These are phyloP conservation scores for Herpailurus yagouaroundi DNA, from an alignment of 2,113 vertebrate genomes.

Conservation along the genomic window DNA sequence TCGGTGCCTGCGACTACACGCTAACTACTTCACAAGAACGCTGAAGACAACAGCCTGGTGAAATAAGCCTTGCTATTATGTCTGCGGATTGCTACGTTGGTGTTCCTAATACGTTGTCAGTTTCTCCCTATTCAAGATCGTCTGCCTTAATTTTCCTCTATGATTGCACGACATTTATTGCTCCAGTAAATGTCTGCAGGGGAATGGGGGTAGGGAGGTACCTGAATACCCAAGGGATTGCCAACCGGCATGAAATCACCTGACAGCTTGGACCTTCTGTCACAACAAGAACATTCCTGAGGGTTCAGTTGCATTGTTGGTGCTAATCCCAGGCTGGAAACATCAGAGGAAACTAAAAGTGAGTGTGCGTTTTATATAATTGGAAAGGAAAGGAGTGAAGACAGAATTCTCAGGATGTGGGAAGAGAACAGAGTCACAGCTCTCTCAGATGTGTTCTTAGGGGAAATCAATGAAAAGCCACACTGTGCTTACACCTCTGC, in stretches of 20 bases:
- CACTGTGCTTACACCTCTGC: neutral
- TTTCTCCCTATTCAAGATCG: slow-evolving; percentile 74
- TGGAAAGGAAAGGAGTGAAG: slow-evolving; percentile 42
- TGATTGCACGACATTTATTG: slow-evolving; percentile 83
- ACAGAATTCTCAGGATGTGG: slow-evolving; percentile 38
- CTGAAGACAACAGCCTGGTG: slow-evolving; percentile 20
- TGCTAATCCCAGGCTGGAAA: slow-evolving; percentile 67
- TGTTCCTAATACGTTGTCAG: slow-evolving; percentile 42
- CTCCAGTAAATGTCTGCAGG: slow-evolving; percentile 82
- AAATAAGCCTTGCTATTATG: slow-evolving; percentile 60
- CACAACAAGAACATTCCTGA: slow-evolving; percentile 79
- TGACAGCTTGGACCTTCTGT: slow-evolving; percentile 67
- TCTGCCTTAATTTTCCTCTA: slow-evolving; percentile 83
- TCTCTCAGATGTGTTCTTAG: neutral
- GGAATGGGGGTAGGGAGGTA: slow-evolving; percentile 34
- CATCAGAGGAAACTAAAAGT: slow-evolving; percentile 33
- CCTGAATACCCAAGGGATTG: slow-evolving; percentile 57
- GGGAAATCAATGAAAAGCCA: slow-evolving; percentile 42
- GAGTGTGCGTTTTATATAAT: neutral
- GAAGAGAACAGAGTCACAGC: neutral
- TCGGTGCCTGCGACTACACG: slow-evolving; percentile 9
- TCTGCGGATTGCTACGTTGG: neutral
- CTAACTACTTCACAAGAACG: slow-evolving; percentile 1
- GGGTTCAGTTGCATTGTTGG: slow-evolving; percentile 74
- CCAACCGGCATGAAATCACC: slow-evolving; percentile 73